Evolutionary conservation across 2,888 invertebrate species (phyloP).

Genomic region (Stenurella melanura): DNA sequence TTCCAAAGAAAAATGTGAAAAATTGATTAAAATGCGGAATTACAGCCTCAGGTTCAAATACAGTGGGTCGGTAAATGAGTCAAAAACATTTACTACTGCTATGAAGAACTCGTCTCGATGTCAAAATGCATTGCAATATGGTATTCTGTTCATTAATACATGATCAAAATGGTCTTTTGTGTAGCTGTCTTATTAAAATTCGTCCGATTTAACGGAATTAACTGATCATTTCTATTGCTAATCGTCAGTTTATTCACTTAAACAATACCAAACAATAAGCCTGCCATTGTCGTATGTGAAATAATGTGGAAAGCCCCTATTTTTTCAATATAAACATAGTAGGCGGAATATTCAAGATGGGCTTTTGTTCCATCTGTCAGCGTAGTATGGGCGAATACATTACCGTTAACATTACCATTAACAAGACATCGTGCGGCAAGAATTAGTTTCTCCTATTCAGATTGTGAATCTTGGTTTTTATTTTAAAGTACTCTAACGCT

Average conservation of each 20-base stretch:
- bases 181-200: too few relatives aligned
- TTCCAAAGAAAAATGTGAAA: too few relatives aligned
- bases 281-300: background rate
- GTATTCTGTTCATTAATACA: too few relatives aligned
- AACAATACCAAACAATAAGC: background rate
- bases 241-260: background rate
- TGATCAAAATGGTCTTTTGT: too few relatives aligned
- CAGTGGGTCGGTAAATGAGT: too few relatives aligned
- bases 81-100: too few relatives aligned
- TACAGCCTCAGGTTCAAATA: too few relatives aligned
- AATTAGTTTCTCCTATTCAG: slow-evolving; percentile 16
- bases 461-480: background rate
- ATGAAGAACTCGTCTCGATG: too few relatives aligned
- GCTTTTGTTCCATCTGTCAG: background rate
- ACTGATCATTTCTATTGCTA: too few relatives aligned
- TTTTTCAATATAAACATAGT: background rate
- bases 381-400: background rate
- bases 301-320: background rate
- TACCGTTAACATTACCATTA: slow-evolving; percentile 17
- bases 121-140: too few relatives aligned
- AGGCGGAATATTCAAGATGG: background rate
- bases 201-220: too few relatives aligned
- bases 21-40: too few relatives aligned
- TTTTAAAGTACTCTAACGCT: background rate
- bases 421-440: slow-evolving; percentile 11